These are phyloP conservation scores for Seriola rivoliana DNA, from an alignment of 2,113 vertebrate genomes.

Conservation along the genomic window DNA sequence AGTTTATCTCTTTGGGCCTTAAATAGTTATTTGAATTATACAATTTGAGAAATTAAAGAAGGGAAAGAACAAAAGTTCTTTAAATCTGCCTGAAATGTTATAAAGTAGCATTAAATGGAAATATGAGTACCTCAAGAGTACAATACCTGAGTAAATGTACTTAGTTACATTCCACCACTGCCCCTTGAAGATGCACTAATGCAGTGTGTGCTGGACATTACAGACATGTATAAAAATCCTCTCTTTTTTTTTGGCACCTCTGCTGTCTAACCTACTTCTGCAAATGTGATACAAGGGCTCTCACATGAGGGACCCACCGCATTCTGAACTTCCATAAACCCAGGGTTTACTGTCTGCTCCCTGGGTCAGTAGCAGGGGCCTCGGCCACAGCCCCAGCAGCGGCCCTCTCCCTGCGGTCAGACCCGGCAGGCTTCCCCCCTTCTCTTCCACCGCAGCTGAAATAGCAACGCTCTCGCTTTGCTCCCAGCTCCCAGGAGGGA, in stretches of 20 bases:
- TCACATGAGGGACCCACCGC: conserved; percentile 70
- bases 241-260: background rate
- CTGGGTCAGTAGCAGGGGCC: conserved; percentile 80
- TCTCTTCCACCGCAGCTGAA: conserved; percentile 83
- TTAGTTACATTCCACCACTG: background rate
- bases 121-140: background rate
- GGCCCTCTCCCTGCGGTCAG: conserved; percentile 75
- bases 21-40: too few species aligned
- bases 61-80: too few species aligned
- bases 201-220: conserved; percentile 8
- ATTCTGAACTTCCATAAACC: conserved; percentile 71
- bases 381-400: conserved; percentile 76
- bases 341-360: conserved; percentile 68
- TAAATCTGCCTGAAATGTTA: too few species aligned
- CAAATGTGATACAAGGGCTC: conserved; percentile 46
- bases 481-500: conserved; percentile 81
- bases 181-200: conserved; percentile 2
- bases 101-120: background rate
- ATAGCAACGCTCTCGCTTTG: conserved; percentile 81
- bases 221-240: background rate
- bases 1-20: background rate
- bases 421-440: conserved; percentile 36
- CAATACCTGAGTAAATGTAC: background rate
- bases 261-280: conserved; percentile 57
- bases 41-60: too few species aligned